Evolutionary conservation across 2,797 vertebrate genomes (phyloP).

Genomic region (Oophaga sylvatica): DNA sequence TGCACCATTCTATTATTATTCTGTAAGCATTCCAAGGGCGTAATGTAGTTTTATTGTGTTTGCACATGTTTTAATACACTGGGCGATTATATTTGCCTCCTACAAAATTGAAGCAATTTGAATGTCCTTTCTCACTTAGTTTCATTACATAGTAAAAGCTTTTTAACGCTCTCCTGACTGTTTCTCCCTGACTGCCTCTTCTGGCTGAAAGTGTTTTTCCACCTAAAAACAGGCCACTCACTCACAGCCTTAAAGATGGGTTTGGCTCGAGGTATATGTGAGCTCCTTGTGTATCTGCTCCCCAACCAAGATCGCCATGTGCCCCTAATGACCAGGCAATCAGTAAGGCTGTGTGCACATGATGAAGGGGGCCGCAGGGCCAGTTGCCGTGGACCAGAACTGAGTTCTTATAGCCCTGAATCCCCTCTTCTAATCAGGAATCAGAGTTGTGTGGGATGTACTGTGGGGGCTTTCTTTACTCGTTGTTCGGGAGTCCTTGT

Average conservation of each 20-base stretch:
- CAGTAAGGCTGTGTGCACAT: too few relatives aligned
- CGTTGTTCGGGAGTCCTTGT: too few relatives aligned
- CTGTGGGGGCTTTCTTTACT: too few relatives aligned
- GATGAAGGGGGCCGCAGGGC: too few relatives aligned
- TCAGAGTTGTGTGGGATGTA: too few relatives aligned
- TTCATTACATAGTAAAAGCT: conserved; percentile 20
- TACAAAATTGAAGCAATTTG: conserved; percentile 56
- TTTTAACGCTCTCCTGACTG: conserved; percentile 33
- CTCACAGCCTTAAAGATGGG: neutral
- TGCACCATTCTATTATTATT: conserved; percentile 33
- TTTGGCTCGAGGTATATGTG: neutral
- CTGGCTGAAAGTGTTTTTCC: neutral
- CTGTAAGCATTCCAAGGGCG: conserved; percentile 40
- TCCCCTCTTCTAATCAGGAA: too few relatives aligned
- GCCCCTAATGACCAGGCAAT: too few relatives aligned
- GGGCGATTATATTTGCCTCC: conserved; percentile 43
- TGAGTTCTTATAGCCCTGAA: too few relatives aligned
- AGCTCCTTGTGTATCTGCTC: too few relatives aligned
- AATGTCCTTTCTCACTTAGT: conserved; percentile 45
- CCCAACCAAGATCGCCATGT: too few relatives aligned
- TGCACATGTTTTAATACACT: conserved; percentile 49
- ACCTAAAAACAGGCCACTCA: neutral
- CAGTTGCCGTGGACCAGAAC: too few relatives aligned
- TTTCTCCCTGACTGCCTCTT: neutral
- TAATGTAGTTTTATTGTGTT: conserved; percentile 53